Base-by-base conservation (phyloP, 30 jellyfish, hydroid and myxozoan species). In the Phacellophora camtschatica region DNA sequence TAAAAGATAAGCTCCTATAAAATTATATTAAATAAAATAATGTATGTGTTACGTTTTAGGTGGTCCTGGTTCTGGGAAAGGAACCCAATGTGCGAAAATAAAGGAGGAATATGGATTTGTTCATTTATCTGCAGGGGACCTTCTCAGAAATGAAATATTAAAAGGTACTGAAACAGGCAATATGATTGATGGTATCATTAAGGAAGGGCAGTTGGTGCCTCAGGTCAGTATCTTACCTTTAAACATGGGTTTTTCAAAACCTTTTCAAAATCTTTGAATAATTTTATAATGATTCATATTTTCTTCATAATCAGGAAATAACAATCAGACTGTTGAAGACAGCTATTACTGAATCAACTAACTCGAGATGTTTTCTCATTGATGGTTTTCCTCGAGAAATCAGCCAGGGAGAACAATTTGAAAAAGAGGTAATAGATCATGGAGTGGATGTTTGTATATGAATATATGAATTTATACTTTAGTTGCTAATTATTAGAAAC, bases 51-150 rank as follows among this genome's bases (percentile, higher is more conserved):
- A n/a, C 0, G n/a, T 16, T 61, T 71, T 28, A 92, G 98, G 98
- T 80, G 98, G 98, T 3, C 98, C 98, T 45, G 98, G 98, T 16
- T 66, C 90, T 73, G 98, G 98, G 18, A 92, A 92, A 59, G 98
- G 98, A n/a, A 92, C 98, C 11, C 98, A 92, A 42, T 92, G 98
- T 58, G 94, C 88, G 71, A 92, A 74, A 54, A 46, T 92, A 28
- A 92, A 36, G 12, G 90, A 80, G 43, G 74, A 79, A 8, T 85
- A 71, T 78, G 97, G 90, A 0, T 86, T 41, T 50, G 77, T 55
- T 35, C 98, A 92, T 73, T 43, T 92, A 24, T 92, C 98, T 19
- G 98, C 98, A 23, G 98, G 98, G 5, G 96, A 86, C 66, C 70
- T 92, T 28, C 80, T 92, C 32, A 61, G 98, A 24, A 36, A 61